Evolutionary conservation across 2,113 vertebrate genomes (phyloP).

Genomic region (Oncorhynchus gorbuscha): DNA sequence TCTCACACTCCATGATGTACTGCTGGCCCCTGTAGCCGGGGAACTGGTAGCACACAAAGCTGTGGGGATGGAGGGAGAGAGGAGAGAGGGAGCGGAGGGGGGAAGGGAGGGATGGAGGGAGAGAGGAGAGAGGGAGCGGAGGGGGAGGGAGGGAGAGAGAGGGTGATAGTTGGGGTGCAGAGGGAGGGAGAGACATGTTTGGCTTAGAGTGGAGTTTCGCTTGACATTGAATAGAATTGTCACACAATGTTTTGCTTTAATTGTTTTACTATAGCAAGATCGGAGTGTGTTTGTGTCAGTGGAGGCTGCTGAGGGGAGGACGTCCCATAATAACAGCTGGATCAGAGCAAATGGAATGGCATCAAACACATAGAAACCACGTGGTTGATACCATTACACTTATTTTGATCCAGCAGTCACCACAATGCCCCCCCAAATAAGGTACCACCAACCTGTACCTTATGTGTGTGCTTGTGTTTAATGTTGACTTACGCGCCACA

Average conservation of each 20-base stretch:
- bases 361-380: no score
- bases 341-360: no score
- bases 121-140: no score
- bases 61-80: background rate
- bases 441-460: no score
- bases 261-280: background rate
- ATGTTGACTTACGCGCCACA: constrained; percentile 45
- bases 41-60: constrained; percentile 56
- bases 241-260: background rate
- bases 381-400: no score
- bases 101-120: no score
- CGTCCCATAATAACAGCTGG: no score
- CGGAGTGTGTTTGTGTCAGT: background rate
- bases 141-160: no score
- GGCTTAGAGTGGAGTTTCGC: background rate
- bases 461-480: background rate
- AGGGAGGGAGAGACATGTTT: background rate
- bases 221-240: background rate
- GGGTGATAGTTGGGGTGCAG: no score
- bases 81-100: no score
- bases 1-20: constrained; percentile 55
- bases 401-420: no score
- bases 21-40: constrained; percentile 54
- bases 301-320: background rate
- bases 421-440: no score